These are phyloP conservation scores for Semaprochilodus insignis DNA, from an alignment of 2,797 vertebrate species.

Conservation along the genomic window DNA sequence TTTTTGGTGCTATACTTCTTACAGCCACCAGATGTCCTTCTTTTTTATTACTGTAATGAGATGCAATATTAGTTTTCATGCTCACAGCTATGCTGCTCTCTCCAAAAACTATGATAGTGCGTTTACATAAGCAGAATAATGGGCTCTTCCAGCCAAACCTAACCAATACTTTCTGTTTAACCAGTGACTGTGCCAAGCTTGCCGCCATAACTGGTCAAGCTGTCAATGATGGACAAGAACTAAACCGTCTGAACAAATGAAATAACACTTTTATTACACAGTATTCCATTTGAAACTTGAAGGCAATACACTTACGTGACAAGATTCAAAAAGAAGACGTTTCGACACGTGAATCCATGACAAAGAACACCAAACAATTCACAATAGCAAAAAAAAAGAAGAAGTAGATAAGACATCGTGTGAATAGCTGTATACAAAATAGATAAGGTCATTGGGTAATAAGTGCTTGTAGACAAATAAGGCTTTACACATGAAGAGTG, in stretches of 20 bases:
- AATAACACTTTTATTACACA: conserved; percentile 61
- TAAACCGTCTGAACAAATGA: conserved; percentile 49
- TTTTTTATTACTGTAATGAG: neutral
- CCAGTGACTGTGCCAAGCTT: neutral
- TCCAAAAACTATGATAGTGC: neutral
- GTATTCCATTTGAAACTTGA: conserved; percentile 62
- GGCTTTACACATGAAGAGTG: conserved; percentile 77
- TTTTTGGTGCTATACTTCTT: neutral
- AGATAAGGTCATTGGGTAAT: conserved; percentile 76
- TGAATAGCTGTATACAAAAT: conserved; percentile 79
- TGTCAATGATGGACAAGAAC: neutral
- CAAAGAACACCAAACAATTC: conserved; percentile 57
- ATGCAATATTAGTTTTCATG: neutral
- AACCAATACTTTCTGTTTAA: neutral
- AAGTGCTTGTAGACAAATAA: conserved; percentile 87
- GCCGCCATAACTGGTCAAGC: neutral
- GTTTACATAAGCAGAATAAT: conserved; percentile 7
- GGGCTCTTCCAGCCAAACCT: neutral
- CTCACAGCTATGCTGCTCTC: neutral
- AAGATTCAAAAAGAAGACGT: conserved; percentile 24
- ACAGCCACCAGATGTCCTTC: neutral
- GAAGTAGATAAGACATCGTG: conserved; percentile 70
- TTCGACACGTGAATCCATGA: conserved; percentile 2
- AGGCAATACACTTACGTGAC: conserved; percentile 41
- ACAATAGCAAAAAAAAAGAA: conserved; percentile 61